Evolutionary conservation across 2,888 invertebrate species (phyloP), one percentile per base, ranked within the genome.

Genomic region (Drosophila phalerata): DNA sequence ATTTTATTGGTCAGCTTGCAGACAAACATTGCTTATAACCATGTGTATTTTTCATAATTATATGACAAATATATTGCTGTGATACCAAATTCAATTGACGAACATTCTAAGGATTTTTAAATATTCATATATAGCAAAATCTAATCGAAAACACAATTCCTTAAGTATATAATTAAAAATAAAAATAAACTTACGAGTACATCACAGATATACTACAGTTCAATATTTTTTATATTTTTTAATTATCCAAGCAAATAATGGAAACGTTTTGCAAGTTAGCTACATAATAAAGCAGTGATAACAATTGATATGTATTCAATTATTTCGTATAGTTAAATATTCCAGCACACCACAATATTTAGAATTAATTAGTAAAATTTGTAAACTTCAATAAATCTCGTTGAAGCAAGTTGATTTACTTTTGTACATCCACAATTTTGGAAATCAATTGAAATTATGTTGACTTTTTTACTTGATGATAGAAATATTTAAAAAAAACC

Each of bases 21-120:
- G 11, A 62, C 37, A 60, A n/a, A 49, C n/a, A 57, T 40, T 28
- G 17, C 32, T 64, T 30, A 51, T 40, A 65, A 42, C 22, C 40
- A 64, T 61, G 60, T 71, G 61, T 66, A 57, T 47, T 66, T 67
- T 58, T 65, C 64, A 72, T 64, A 48, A 62, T 73, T 71, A 80
- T 69, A 85, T 88, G 68, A 85, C 75, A 79, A 82, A 85, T 75
- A 77, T 88, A 91, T 91, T 91, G 91, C 91, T 91, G 91, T 91
- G 91, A 91, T 91, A 91, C 85, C 85, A 88, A 88, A 84, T 89
- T 91, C 90, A 91, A 91, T 91, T 91, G 82, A 88, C 76, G 70
- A 73, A 83, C 79, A 81, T 85, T 83, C 66, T 80, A 79, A 80
- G 78, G 65, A 85, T 81, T 73, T 69, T 79, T 43, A 43, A 30